These are phyloP conservation scores for Cephonodes hylas DNA, from an alignment of 2,888 invertebrate genomes.

Conservation along the genomic window DNA sequence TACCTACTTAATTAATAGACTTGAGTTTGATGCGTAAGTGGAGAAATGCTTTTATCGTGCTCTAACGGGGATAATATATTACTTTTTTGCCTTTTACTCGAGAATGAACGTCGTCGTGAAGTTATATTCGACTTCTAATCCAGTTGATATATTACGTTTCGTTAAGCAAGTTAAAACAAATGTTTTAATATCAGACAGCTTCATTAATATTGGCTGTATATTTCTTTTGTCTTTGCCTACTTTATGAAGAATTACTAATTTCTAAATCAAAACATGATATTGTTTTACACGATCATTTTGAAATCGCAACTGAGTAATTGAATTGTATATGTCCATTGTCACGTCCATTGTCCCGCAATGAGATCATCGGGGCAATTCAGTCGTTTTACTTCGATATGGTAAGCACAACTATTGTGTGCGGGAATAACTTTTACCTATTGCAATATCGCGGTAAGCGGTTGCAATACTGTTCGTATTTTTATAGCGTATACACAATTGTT, in stretches of 20 bases:
- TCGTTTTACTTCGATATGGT: neutral
- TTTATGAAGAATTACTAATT: neutral
- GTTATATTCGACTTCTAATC: neutral
- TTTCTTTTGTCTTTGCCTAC: neutral
- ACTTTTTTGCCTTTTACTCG: neutral
- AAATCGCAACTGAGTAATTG: neutral
- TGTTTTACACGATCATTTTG: neutral
- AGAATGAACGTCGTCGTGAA: neutral
- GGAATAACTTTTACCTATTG: neutral
- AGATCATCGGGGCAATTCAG: neutral
- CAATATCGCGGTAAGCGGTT: neutral
- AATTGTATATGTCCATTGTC: neutral
- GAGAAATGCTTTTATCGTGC: slow-evolving; percentile 2
- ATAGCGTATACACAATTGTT: too few species aligned
- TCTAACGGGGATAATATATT: neutral
- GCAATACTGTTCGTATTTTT: neutral
- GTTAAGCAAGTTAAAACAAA: too few species aligned
- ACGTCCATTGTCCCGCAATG: neutral
- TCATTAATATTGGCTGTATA: neutral
- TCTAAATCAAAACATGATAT: too few species aligned
- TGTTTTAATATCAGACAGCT: too few species aligned
- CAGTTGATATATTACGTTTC: too few species aligned
- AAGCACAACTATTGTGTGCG: neutral
- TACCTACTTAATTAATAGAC: neutral
- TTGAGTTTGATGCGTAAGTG: neutral